These are phyloP conservation scores for Sebastes fasciatus DNA, from an alignment of 2,113 vertebrate species.

Conservation along the genomic window DNA sequence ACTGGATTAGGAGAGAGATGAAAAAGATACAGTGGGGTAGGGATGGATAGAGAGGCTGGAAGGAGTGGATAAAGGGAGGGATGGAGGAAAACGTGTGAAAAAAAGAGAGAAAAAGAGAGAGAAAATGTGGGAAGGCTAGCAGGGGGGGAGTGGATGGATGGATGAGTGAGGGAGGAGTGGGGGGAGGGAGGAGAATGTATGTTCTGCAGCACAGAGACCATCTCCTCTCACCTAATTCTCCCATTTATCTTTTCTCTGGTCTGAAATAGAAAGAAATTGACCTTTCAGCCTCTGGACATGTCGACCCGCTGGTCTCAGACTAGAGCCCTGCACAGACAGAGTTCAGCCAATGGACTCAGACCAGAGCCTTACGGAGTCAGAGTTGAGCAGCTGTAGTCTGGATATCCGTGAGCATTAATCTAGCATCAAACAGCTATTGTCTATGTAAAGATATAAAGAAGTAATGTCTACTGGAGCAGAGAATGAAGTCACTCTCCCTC, in stretches of 20 bases:
- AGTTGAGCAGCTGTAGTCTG: background rate
- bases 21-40: background rate
- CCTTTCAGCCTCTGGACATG: slow-evolving; percentile 50
- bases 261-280: slow-evolving; percentile 57
- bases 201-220: slow-evolving; percentile 25
- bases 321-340: background rate
- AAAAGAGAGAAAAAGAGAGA: background rate
- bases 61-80: background rate
- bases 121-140: background rate
- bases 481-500: no score
- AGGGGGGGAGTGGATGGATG: slow-evolving; percentile 2
- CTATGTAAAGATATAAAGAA: no score
- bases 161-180: background rate
- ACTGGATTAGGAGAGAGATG: background rate
- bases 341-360: slow-evolving; percentile 13
- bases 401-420: background rate
- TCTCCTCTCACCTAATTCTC: slow-evolving; percentile 56
- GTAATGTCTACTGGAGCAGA: no score
- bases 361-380: background rate
- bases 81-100: background rate
- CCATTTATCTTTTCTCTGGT: slow-evolving; percentile 56
- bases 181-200: background rate
- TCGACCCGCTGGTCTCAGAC: slow-evolving; percentile 1
- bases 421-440: no score
- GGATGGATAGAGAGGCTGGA: background rate